Base-by-base conservation (phyloP, 2,113 vertebrate genomes). In the Nibea albiflora region DNA sequence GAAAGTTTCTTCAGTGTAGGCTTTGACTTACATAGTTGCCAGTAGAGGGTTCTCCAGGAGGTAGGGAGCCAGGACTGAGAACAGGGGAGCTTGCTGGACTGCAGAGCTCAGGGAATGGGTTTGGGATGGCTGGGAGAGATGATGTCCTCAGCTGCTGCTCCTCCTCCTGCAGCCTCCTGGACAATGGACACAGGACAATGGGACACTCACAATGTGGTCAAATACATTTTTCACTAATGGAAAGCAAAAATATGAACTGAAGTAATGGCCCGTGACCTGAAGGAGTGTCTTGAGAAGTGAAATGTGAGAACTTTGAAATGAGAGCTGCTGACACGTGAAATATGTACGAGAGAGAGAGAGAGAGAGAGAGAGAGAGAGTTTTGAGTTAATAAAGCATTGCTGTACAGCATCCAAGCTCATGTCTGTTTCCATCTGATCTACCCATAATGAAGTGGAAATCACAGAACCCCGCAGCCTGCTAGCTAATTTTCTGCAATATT, bases 91-190 rank as follows among this genome's bases (percentile, higher is more conserved):
- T 95, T 15, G 96, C 95, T 0, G 95, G 95, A 57, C 97, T 97
- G 75, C 97, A 97, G 68, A 99, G 97, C 92, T 99, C 98, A 0
- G 98, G 98, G 84, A 99, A 99, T 0, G 98, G 98, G 87, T 99
- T 99, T 35, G 98, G 98, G 85, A 99, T 99, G 90, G 98, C 97
- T 0, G 98, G 98, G 91, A 99, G 95, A 56, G 98, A 99, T 0
- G 97, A 99, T 0, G 98, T 98, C 89, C 96, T 94, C 65, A 97
- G 94, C 63, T 99, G 97, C 87, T 96, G 96, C 47, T 97, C 97
- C 86, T 96, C 96, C 78, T 98, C 97, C 87, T 98, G 97, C 65
- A 98, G 93, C 76, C 97, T 97, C 92, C 98, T 99, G 83, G 0
- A 91, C 57, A 73, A 69, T 1, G 35, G 39, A 66, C 22, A 68